Conservation (phyloP, 30 jellyfish, hydroid and myxozoan genomes). For the Hydractinia echinata region DNA sequence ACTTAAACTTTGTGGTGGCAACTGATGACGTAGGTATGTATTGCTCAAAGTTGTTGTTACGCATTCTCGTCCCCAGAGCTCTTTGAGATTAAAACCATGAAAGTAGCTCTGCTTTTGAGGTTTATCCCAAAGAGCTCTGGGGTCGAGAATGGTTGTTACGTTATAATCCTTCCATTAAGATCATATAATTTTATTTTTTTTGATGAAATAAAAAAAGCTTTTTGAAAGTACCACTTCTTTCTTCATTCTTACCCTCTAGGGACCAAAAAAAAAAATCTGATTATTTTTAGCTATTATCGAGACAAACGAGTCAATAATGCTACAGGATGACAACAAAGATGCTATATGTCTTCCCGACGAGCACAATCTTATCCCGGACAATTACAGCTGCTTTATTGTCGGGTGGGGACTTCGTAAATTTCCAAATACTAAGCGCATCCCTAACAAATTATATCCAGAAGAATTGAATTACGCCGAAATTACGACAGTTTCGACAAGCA, state of each 20-base stretch:
- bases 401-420: conserved; percentile 27
- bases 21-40: conserved; percentile 13
- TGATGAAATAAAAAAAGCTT: too few species aligned
- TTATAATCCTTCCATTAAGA: not conserved
- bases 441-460: not conserved
- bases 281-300: conserved; percentile 5
- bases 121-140: not conserved
- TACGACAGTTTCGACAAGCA: conserved; percentile 5
- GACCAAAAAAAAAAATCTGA: not conserved
- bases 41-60: not conserved
- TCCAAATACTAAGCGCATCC: not conserved
- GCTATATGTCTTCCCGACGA: conserved; percentile 33
- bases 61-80: not conserved
- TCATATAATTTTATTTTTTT: too few species aligned
- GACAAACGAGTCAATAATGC: not conserved
- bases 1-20: not conserved
- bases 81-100: too few species aligned
- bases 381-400: conserved; percentile 14
- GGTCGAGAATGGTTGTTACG: not conserved
- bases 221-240: too few species aligned
- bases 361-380: conserved; percentile 4
- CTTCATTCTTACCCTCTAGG: too few species aligned
- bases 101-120: not conserved
- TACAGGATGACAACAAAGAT: not conserved
- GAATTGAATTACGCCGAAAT: conserved; percentile 23